phyloP scores from a whole-genome alignment of 2,113 vertebrate genomes.

The Lontra canadensis region DNA sequence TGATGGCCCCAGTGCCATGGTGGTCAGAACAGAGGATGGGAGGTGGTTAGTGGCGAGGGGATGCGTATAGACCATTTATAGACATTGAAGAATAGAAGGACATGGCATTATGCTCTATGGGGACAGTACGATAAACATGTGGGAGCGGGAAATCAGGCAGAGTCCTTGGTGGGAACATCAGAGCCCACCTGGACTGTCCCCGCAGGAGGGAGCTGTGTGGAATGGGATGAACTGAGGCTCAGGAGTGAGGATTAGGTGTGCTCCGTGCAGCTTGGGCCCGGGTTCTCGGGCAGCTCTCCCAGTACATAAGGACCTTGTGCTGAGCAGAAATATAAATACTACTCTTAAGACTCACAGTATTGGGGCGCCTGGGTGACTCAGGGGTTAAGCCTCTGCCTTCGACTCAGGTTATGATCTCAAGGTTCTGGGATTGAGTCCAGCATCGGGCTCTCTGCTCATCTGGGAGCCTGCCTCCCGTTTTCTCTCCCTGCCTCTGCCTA shows the following conservation, averaged over 20 bases:
- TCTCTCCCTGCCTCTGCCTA: no score
- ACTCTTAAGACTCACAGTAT: neutral
- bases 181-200: neutral
- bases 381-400: no score
- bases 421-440: no score
- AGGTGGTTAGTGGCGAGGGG: neutral
- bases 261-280: neutral
- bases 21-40: neutral
- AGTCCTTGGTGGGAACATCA: neutral
- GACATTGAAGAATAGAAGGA: neutral
- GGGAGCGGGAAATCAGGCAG: neutral
- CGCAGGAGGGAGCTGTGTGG: neutral
- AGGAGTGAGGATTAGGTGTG: neutral
- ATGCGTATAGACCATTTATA: no score
- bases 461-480: no score
- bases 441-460: no score
- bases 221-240: neutral
- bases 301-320: neutral
- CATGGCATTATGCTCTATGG: neutral
- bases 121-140: neutral
- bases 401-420: no score
- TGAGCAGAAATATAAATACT: neutral
- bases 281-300: neutral
- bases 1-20: neutral
- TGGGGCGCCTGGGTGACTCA: no score